Base-by-base conservation (phyloP, 1,140 invertebrate genomes). In the Sycobia sp. region DNA sequence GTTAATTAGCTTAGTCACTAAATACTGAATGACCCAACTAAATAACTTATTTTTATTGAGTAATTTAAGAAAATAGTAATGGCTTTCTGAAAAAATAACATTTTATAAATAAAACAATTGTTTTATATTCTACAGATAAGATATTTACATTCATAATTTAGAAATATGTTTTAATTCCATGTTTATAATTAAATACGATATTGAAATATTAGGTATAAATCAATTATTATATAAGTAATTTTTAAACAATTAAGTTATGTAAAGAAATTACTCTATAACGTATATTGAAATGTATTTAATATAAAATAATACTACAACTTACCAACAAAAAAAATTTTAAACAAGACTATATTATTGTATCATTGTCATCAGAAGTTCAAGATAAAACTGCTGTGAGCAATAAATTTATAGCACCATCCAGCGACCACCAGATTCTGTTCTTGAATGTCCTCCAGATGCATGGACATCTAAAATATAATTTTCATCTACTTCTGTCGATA, bases 401-500 rank as follows among this genome's bases (percentile, higher is more conserved):
- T 38, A 23, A 32, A 53, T 53, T 41, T 16, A 20, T 39, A 65
- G 39, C 34, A 65, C 11, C 4, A 32, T 32, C 38, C 55, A 46
- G 13, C 7, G n/a, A n/a, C n/a, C n/a, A 53, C 44, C 41, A 36
- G 62, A 20, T 50, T 3, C 20, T 36, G 18, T 38, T 10, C 27
- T 38, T 11, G n/a, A 8, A 13, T 51, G 44, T 63, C 29, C 38
- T 20, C 2, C 55, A 13, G 11, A 43, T 13, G n/a, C 18, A n/a
- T 32, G 39, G 34, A 74, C 63, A 38, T 71, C 44, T 44, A 65
- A 16, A 36, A 51, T 34, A 54, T 67, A 67, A 34, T 59, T 66
- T 56, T 76, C 74, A 49, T 80, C 67, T 55, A 65, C 61, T 0
- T 74, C 73, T 7, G 49, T 49, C 51, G 71, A 75, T 34, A 78